These are phyloP conservation scores for Tenthredo mesomela DNA, from an alignment of 2,888 invertebrate species.

Conservation along the genomic window DNA sequence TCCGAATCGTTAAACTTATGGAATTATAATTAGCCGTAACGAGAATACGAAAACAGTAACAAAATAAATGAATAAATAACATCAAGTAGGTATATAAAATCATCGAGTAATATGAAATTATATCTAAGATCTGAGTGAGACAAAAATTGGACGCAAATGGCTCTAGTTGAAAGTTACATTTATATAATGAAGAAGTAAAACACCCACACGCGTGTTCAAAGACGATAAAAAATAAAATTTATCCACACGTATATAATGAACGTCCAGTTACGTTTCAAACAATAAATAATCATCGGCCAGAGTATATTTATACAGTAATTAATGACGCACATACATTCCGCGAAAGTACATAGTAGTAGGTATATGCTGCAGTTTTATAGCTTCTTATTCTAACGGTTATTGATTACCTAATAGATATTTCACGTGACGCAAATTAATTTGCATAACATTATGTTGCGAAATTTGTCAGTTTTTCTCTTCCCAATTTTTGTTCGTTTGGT, in stretches of 20 bases:
- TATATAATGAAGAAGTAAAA: neutral
- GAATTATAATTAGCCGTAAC: neutral
- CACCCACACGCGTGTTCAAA: neutral
- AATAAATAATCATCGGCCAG: neutral
- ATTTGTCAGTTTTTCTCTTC: neutral
- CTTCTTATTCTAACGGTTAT: neutral
- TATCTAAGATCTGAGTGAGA: neutral
- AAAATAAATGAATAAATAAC: no score
- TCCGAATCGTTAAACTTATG: neutral
- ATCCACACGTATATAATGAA: neutral
- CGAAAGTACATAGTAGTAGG: no score
- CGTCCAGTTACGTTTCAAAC: neutral
- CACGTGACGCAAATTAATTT: neutral
- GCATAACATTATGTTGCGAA: neutral
- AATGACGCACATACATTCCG: constrained; percentile 3
- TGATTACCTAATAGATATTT: neutral
- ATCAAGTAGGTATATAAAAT: neutral
- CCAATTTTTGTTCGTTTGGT: neutral
- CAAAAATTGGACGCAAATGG: neutral
- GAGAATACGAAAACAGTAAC: neutral
- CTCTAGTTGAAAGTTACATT: neutral
- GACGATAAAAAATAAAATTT: neutral
- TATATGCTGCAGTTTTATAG: neutral
- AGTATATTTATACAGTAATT: neutral
- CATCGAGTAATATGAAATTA: neutral